phyloP scores from a whole-genome alignment of 2,888 invertebrate species.

The Archaeoteleia sp. region DNA sequence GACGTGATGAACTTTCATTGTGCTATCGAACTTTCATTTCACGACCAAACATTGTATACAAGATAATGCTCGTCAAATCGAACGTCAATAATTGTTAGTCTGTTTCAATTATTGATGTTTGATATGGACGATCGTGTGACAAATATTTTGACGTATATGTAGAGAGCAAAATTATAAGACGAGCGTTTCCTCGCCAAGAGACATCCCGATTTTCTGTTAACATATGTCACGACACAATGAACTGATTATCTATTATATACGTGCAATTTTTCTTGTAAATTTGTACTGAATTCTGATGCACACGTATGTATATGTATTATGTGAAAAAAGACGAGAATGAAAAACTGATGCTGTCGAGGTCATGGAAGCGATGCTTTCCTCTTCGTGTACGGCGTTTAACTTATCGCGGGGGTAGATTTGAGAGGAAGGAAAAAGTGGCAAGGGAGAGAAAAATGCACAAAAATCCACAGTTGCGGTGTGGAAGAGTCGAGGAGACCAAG shows the following conservation, averaged over 20 bases:
- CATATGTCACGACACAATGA: no score
- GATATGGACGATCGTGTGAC: constrained; percentile 9
- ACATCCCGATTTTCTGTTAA: no score
- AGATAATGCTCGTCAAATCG: background rate
- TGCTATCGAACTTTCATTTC: no score
- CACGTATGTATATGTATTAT: background rate
- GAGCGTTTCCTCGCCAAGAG: constrained; percentile 9
- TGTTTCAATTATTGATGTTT: constrained; percentile 22
- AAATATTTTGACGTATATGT: no score
- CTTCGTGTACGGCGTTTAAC: constrained; percentile 38
- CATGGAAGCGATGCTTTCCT: constrained; percentile 42
- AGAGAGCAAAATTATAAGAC: no score
- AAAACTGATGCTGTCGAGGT: constrained; percentile 48
- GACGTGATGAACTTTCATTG: no score
- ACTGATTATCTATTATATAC: no score
- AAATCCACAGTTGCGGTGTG: constrained; percentile 22
- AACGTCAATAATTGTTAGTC: constrained; percentile 25
- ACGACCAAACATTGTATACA: no score
- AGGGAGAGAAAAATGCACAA: constrained; percentile 38
- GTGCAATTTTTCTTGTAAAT: no score
- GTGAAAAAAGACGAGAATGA: constrained; percentile 35
- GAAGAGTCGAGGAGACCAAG: constrained; percentile 9
- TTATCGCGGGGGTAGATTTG: constrained; percentile 39
- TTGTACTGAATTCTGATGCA: no score
- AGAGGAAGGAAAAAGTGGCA: constrained; percentile 36